Conservation (phyloP, 1,140 invertebrate genomes). For the Hycleus phaleratus region DNA sequence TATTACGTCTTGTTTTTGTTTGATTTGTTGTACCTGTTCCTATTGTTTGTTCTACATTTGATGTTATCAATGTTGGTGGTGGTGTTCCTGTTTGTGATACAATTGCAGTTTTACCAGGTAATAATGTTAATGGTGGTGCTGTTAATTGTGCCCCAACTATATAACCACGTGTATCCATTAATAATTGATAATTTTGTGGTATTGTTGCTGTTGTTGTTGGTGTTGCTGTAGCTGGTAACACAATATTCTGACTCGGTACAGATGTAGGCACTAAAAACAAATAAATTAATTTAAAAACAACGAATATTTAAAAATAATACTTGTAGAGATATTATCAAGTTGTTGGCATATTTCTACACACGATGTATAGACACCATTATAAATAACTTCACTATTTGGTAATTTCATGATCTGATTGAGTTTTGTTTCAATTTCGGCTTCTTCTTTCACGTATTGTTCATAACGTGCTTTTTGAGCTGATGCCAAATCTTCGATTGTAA, state of each 20-base stretch:
- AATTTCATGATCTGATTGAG: not conserved
- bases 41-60: no score
- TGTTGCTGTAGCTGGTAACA: conserved; percentile 14
- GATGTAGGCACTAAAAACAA: not conserved
- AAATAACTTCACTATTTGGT: conserved; percentile 24
- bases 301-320: not conserved
- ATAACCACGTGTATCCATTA: conserved; percentile 47
- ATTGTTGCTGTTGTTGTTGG: conserved; percentile 12
- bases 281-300: not conserved
- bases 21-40: no score
- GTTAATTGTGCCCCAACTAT: conserved; percentile 40
- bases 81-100: not conserved
- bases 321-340: not conserved
- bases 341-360: conserved; percentile 27
- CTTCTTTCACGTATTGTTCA: conserved; percentile 20
- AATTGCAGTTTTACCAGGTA: conserved; percentile 4
- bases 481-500: conserved; percentile 29
- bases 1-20: no score
- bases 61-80: not conserved
- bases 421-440: conserved; percentile 9
- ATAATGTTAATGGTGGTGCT: conserved; percentile 9
- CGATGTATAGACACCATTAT: conserved; percentile 23
- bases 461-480: conserved; percentile 21
- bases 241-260: not conserved
- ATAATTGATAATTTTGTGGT: conserved; percentile 38